phyloP scores from a whole-genome alignment of 2,888 invertebrate genomes.

The Corythucha ciliata region DNA sequence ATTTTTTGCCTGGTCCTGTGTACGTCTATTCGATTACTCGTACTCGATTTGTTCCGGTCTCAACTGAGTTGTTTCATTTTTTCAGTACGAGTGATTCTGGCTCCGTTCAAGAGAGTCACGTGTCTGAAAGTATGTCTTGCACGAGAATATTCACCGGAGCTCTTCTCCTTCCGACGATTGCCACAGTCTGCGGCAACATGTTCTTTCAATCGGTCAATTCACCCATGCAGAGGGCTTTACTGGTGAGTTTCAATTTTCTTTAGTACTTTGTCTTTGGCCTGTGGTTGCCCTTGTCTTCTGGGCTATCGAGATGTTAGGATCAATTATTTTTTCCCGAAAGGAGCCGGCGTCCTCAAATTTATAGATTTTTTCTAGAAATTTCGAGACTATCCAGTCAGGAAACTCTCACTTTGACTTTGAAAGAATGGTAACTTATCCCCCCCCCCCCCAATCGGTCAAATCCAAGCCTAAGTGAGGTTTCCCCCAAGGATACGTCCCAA shows the following conservation, averaged over 20 bases:
- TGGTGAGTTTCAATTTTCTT: conserved; percentile 46
- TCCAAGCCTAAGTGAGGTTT: too few species aligned
- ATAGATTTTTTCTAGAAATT: too few species aligned
- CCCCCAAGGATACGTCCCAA: too few species aligned
- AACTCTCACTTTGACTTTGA: too few species aligned
- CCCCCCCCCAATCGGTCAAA: too few species aligned
- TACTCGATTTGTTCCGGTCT: neutral
- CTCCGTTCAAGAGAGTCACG: conserved; percentile 23
- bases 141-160: conserved; percentile 91
- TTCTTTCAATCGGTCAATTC: conserved; percentile 63
- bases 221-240: conserved; percentile 80
- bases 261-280: too few species aligned
- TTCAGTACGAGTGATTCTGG: conserved; percentile 27
- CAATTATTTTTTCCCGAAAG: too few species aligned
- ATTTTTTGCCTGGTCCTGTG: conserved; percentile 57
- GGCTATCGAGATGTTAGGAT: too few species aligned
- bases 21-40: conserved; percentile 43
- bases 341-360: too few species aligned
- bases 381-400: too few species aligned
- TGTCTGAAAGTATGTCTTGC: conserved; percentile 30
- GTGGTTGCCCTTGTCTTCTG: too few species aligned
- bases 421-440: too few species aligned
- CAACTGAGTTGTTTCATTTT: neutral
- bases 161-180: conserved; percentile 84
- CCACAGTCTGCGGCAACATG: conserved; percentile 83